Base-by-base conservation (phyloP, 2,797 vertebrate species). In the Malacoctenus gilli region DNA sequence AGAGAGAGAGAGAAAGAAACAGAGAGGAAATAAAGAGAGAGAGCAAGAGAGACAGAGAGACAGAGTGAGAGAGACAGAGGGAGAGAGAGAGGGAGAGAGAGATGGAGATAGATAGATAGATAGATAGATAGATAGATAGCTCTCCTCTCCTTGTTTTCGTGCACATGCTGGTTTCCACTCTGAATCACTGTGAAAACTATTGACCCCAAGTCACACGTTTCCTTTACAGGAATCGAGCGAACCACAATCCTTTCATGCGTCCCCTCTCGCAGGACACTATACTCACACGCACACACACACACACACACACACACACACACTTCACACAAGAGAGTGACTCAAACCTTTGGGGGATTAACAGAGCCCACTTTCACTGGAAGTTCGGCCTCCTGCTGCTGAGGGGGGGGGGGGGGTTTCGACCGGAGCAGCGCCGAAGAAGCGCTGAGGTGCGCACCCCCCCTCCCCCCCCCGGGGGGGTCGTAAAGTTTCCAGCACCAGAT, bases 221-320 rank as follows among this genome's bases (percentile, higher is more conserved):
- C 31, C 67, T 12, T 56, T 68, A 51, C 46, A 68, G 59, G 71
- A 80, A 78, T 4, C n/a, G 31, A 23, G 53, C 44, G 20, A 3
- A 62, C 62, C 63, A 12, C 50, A 68, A 42, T 42, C 11, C 23
- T 54, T 62, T 52, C 7, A 55, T 21, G 28, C 46, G 30, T 52
- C 55, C 35, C 20, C 53, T 43, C 4, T 49, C 31, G 15, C 2
- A 5, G 12, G 30, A 47, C 60, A 37, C 50, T 38, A 47, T 19
- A 9, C n/a, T n/a, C n/a, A 14, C 4, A 31, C 13, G 35, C 35
- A 35, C 21, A 19, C 34, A 72, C 35, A 64, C 58, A 28, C n/a
- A 28, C 18, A 53, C 22, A 3, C 43, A 32, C 25, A 14, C 15
- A 16, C n/a, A 28, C 18, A 53, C 22, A 3, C 43, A 32, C 25